Evolutionary conservation across 1,140 invertebrate species (phyloP), one percentile per base, ranked within the genome.

Genomic region (Cotesia typhae): DNA sequence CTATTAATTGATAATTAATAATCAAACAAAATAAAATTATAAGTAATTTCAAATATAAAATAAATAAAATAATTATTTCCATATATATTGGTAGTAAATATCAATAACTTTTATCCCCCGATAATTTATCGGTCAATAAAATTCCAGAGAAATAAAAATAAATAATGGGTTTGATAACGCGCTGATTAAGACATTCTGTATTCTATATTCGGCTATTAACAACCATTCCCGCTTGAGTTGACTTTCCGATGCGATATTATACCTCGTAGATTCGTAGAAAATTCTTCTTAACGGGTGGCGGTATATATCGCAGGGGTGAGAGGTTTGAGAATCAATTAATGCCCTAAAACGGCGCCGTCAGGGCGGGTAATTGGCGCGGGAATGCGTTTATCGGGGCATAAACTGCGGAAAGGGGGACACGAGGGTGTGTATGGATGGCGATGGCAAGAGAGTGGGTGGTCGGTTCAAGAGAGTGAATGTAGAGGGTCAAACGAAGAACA

Each of bases 311-410:
- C 9, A n/a, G 17, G 28, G n/a, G 51, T 10, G 6, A 47, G 41
- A 47, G 41, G 5, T 10, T 10, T 28, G 74, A 80, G 81, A 85
- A 85, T 85, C 83, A 85, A 85, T 85, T 84, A 85, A 80, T 80
- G 76, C 80, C 77, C 51, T 53, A 79, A 81, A 81, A 78, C 76
- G 76, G 75, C 81, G 78, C 71, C 79, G 74, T 72, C 70, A 77
- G 78, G 81, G 76, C 68, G 75, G 78, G 82, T 85, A 85, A 85
- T 85, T 85, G 83, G 78, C 80, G 79, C 82, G 79, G 80, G 79
- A 80, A 79, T 81, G 81, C 81, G 82, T 82, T 84, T 81, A 83
- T 79, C 79, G 81, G 76, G 77, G 80, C 79, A 80, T 83, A 82
- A 85, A 83, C 79, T 76, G 79, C 80, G 74, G 74, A 73, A 74